Evolutionary conservation across 2,113 vertebrate genomes (phyloP), one percentile per base, ranked within the genome.

Genomic region (Indicator indicator): DNA sequence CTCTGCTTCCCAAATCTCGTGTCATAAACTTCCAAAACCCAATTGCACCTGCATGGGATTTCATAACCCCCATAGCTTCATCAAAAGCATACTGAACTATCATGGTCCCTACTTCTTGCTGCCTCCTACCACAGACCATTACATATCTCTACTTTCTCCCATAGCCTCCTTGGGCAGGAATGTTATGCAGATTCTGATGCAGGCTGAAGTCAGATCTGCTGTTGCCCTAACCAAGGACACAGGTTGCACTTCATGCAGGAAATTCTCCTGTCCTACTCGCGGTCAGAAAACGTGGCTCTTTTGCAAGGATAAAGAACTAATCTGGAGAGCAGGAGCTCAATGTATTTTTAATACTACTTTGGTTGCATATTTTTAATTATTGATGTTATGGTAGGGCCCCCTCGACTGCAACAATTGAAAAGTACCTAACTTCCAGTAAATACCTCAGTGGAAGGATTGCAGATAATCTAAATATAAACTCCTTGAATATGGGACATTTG

Each of bases 401-500:
- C 36, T 36, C 8, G 36, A 36, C 36, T 8, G 8, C 36, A 36
- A 36, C 36, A 36, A 36, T 36, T 79, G 24, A 63, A 89, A 88
- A 65, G 12, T 60, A 75, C 50, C n/a, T 71, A 14, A 73, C 83
- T 79, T 81, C 44, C 19, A 58, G 26, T 38, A 69, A 79, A 68
- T 77, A 15, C 16, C 12, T 76, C 63, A 63, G 55, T 60, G 33
- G 40, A 88, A 91, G 11, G n/a, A 36, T 14, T 86, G 44, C 52
- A 83, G 48, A 28, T 59, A 85, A 89, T 69, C 12, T 80, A 46
- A 95, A 86, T 68, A 54, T 23, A 62, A 93, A 88, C 42, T 2
- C 9, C 12, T 64, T 67, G 36, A 81, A 48, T 63, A 64, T 60
- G 12, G 14, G 55, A 48, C 38, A 52, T 72, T 69, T 63, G 14